phyloP scores from a whole-genome alignment of 1,140 invertebrate genomes.

The Scaptodrosophila lebanonensis region DNA sequence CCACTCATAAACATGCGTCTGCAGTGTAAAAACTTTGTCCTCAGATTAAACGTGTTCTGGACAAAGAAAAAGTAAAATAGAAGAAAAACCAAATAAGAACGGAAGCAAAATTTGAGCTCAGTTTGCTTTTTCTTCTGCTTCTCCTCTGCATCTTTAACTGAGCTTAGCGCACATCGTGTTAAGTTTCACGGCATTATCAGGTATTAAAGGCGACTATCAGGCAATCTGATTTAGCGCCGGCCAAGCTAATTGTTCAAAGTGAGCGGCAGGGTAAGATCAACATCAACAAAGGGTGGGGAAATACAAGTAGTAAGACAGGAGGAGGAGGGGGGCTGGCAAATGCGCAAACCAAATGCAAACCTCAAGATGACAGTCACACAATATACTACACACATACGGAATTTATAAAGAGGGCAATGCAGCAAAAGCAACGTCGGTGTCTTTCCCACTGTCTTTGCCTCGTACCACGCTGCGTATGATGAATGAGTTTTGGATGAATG shows the following conservation, averaged over 20 bases:
- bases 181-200: constrained; percentile 33
- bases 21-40: no score
- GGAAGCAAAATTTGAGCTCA: no score
- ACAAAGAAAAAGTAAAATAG: no score
- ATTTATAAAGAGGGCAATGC: no score
- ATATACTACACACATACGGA: no score
- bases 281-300: constrained; percentile 32
- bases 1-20: constrained; percentile 2
- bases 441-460: constrained; percentile 8
- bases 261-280: background rate
- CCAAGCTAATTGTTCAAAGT: constrained; percentile 54
- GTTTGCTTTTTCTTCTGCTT: no score
- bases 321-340: constrained; percentile 32
- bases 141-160: constrained; percentile 17
- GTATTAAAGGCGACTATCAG: constrained; percentile 31
- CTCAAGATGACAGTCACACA: no score
- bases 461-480: constrained; percentile 32
- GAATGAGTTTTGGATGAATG: constrained; percentile 59
- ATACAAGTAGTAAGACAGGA: no score
- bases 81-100: no score
- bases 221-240: constrained; percentile 53
- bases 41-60: no score
- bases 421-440: background rate
- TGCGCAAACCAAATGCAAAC: constrained; percentile 37
- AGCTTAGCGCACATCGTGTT: constrained; percentile 6